Percentiles rank a stretch among this genome's conserved stretches.
phyloP scores from a whole-genome alignment of 2,113 vertebrate genomes.

The Abramis brama region DNA sequence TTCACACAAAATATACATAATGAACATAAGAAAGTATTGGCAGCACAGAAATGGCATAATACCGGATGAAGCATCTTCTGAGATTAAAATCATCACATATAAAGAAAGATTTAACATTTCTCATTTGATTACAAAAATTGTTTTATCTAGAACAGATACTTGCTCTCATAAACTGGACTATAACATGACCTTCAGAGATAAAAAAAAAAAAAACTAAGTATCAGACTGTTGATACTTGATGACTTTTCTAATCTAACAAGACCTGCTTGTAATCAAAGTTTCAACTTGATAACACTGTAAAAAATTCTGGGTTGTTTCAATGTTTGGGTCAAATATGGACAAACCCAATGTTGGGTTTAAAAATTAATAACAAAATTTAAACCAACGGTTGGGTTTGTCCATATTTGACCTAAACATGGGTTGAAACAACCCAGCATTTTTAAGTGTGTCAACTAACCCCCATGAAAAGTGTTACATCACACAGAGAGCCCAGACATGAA shows the following conservation, averaged over 20 bases:
- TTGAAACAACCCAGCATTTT: no score
- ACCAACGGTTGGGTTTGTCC: no score
- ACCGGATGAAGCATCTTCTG: not conserved
- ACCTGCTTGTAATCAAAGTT: not conserved
- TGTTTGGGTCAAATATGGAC: no score
- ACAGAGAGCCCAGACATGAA: not conserved
- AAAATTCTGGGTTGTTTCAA: no score
- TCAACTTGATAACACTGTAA: not conserved
- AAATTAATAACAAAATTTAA: no score
- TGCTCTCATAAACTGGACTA: not conserved
- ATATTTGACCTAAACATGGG: no score
- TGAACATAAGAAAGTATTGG: conserved; percentile 13
- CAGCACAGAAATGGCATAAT: not conserved
- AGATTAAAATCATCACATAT: not conserved
- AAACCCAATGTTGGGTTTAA: no score
- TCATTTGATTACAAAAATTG: not conserved
- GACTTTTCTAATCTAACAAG: not conserved
- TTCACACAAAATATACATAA: conserved; percentile 20
- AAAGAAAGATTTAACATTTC: not conserved
- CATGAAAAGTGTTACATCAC: not conserved
- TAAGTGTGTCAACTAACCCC: not conserved
- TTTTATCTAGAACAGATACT: not conserved
- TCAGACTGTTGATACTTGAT: not conserved
- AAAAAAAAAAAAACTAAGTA: not conserved
- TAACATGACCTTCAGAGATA: not conserved